Base-by-base conservation (phyloP, 2,797 vertebrate species). In the Sphenodon punctatus region DNA sequence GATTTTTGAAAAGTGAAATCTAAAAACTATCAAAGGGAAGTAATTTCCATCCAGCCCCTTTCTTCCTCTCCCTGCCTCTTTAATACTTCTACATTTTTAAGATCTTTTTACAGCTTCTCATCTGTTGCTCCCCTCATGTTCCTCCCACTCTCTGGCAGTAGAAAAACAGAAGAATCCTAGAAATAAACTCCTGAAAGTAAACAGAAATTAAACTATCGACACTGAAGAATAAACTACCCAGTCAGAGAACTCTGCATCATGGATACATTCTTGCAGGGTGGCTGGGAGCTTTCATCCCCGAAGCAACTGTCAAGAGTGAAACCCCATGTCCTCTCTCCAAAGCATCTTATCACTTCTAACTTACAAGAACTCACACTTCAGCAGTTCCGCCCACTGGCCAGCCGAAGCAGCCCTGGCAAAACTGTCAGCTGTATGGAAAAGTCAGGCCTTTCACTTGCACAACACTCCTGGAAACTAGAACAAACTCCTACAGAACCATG, bases 381-480 rank as follows among this genome's bases (percentile, higher is more conserved):
- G 11, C 73, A 61, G 53, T 45, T 53, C 53, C 58, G 20, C 67
- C 56, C 59, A 41, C 38, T 63, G 48, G 27, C 15, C 73, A 38
- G 51, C 27, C 27, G 13, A 83, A 85, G 65, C 13, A 5, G 25
- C 10, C 15, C 48, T 56, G 55, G 8, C 30, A 67, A 67, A 72
- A 17, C 7, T n/a, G n/a, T 30, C n/a, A 27, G 16, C n/a, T 78
- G 43, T 75, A 86, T 56, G 63, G 45, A 55, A 64, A 85, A 89
- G 77, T 45, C 56, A 79, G 11, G 0, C 82, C 86, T 90, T 89
- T 73, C 45, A 72, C 75, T 83, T 46, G 25, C 53, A 67, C 30
- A 87, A 77, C 84, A 90, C 88, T 6, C 75, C 41, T 67, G 63
- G 56, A 75, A 36, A 60, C 75, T 51, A 65, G 39, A 56, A 25